Conservation (phyloP, 2,113 vertebrate genomes). For the Protobothrops flavoviridis region DNA sequence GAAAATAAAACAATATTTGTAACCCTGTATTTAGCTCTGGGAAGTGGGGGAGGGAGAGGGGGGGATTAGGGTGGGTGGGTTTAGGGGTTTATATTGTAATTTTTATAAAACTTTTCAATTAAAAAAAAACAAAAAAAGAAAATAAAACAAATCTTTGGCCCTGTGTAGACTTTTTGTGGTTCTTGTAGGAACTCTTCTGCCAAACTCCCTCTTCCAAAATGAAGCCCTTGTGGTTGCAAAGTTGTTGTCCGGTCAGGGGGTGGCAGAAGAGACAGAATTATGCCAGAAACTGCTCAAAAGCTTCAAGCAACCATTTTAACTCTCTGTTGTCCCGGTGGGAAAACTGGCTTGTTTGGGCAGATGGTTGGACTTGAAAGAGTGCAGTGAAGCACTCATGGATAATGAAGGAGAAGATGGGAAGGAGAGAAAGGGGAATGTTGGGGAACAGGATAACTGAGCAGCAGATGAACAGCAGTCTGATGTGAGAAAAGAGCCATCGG, state of each 20-base stretch:
- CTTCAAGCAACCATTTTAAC: neutral
- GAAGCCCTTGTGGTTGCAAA: neutral
- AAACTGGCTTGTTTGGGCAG: neutral
- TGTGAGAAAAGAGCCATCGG: neutral
- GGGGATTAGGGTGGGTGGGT: too few species aligned
- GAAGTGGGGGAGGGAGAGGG: too few species aligned
- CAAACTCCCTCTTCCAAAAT: neutral
- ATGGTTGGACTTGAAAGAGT: neutral
- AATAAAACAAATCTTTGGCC: neutral
- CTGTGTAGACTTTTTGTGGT: neutral
- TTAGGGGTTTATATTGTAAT: too few species aligned
- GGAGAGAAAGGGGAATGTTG: neutral
- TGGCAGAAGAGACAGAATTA: neutral
- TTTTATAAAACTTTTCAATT: too few species aligned
- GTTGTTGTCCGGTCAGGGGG: neutral
- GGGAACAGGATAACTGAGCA: neutral
- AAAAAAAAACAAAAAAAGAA: too few species aligned
- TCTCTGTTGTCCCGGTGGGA: neutral
- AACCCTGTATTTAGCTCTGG: too few species aligned
- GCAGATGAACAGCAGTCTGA: neutral
- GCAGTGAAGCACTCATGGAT: neutral
- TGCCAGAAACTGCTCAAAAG: neutral
- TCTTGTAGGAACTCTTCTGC: neutral
- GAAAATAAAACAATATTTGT: neutral
- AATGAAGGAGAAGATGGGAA: neutral